Conservation (phyloP, 1,140 invertebrate genomes). For the Bombus fervidus region DNA sequence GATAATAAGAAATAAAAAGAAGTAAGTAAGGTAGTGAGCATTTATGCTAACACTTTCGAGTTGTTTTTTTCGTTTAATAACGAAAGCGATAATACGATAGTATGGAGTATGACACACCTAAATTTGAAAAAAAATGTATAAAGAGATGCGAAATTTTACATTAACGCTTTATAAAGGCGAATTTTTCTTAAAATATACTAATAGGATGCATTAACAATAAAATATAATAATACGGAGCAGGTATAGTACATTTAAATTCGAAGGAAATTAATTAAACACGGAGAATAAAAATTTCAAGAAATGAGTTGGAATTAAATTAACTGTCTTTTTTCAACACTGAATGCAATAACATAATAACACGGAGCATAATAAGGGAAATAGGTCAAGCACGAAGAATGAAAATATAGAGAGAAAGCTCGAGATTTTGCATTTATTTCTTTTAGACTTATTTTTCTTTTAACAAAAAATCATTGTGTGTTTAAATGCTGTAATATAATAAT, state of each 20-base stretch:
- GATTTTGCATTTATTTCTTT: not conserved
- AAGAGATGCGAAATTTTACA: too few relatives aligned
- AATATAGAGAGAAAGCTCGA: not conserved
- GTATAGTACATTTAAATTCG: not conserved
- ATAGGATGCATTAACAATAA: too few relatives aligned
- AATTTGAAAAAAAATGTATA: not conserved
- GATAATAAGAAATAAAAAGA: not conserved
- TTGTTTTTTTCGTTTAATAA: not conserved
- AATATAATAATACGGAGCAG: not conserved
- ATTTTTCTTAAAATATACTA: too few relatives aligned
- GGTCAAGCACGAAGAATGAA: not conserved
- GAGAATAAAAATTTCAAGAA: not conserved
- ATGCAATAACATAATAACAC: too few relatives aligned
- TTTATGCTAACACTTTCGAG: not conserved
- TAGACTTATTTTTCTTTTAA: not conserved
- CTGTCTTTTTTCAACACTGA: too few relatives aligned
- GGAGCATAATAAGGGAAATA: too few relatives aligned
- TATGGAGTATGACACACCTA: not conserved
- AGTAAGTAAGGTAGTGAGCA: not conserved
- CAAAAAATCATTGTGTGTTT: not conserved
- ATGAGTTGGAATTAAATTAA: too few relatives aligned
- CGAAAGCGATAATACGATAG: not conserved
- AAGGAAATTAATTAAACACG: not conserved
- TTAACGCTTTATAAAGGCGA: too few relatives aligned
- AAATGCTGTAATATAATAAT: not conserved